Conservation (phyloP, 2,888 invertebrate genomes). For the Sympetrum striolatum region DNA sequence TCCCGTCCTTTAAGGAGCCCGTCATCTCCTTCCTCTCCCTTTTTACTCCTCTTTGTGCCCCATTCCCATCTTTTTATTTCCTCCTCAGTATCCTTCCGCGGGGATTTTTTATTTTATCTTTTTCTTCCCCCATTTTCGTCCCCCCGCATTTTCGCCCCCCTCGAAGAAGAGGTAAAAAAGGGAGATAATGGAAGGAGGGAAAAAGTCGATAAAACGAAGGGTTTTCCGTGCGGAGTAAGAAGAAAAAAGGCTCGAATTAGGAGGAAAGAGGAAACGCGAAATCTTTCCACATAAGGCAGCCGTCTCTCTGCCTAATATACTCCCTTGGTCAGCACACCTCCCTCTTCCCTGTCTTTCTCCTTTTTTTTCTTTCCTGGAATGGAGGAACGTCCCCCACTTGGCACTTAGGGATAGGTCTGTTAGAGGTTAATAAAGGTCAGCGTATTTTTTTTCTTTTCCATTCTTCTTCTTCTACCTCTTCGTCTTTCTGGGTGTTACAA, state of each 20-base stretch:
- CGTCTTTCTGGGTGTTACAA: too few relatives aligned
- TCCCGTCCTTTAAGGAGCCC: constrained; percentile 4
- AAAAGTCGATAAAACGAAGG: too few relatives aligned
- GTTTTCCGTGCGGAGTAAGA: not conserved
- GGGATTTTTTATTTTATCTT: not conserved
- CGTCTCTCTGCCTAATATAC: not conserved
- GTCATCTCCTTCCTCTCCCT: not conserved
- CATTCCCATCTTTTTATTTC: not conserved
- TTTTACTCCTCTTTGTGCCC: constrained; percentile 19
- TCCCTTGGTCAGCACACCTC: not conserved
- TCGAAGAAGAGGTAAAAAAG: not conserved
- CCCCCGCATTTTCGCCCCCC: not conserved
- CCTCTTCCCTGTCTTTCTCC: not conserved
- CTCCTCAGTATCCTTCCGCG: not conserved
- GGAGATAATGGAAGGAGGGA: not conserved
- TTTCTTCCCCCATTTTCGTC: not conserved
- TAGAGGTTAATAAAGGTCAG: constrained; percentile 13
- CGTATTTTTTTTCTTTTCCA: not conserved
- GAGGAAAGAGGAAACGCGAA: not conserved
- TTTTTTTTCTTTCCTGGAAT: not conserved
- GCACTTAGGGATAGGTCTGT: not conserved
- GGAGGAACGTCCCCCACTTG: not conserved
- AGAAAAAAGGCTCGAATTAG: not conserved
- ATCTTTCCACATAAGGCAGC: not conserved
- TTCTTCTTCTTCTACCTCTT: not conserved